Conservation (phyloP, 1,140 invertebrate species). For the Lepidurus packardi region DNA sequence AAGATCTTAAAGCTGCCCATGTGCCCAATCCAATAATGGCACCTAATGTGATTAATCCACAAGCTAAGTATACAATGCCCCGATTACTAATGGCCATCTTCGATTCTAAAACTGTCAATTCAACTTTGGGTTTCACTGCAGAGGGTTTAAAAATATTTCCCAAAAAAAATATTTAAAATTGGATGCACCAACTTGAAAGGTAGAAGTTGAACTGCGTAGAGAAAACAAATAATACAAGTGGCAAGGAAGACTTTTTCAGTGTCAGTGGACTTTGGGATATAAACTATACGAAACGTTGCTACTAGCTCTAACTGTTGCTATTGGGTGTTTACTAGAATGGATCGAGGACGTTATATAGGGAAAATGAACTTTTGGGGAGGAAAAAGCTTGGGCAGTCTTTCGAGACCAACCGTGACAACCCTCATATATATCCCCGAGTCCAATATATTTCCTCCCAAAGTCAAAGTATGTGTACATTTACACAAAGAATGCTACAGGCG, state of each 20-base stretch:
- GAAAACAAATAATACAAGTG: neutral
- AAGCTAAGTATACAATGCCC: neutral
- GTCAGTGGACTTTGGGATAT: neutral
- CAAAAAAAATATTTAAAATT: too few relatives aligned
- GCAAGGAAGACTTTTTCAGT: neutral
- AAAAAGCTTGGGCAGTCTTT: neutral
- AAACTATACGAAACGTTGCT: too few relatives aligned
- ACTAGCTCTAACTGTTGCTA: neutral
- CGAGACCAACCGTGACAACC: neutral
- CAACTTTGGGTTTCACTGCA: too few relatives aligned
- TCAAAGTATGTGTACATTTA: too few relatives aligned
- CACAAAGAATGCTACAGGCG: too few relatives aligned
- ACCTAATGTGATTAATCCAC: neutral
- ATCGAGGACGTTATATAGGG: neutral
- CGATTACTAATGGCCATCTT: neutral
- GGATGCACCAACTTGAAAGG: too few relatives aligned
- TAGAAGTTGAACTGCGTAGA: neutral
- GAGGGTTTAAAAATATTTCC: too few relatives aligned
- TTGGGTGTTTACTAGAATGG: neutral
- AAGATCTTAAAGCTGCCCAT: neutral
- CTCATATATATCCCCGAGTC: neutral
- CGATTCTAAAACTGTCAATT: too few relatives aligned
- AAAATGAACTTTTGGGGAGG: neutral
- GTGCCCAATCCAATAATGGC: neutral
- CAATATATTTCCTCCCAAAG: neutral